Evolutionary conservation across 2,113 vertebrate species (phyloP).

Genomic region (Gorsachius goisagi): DNA sequence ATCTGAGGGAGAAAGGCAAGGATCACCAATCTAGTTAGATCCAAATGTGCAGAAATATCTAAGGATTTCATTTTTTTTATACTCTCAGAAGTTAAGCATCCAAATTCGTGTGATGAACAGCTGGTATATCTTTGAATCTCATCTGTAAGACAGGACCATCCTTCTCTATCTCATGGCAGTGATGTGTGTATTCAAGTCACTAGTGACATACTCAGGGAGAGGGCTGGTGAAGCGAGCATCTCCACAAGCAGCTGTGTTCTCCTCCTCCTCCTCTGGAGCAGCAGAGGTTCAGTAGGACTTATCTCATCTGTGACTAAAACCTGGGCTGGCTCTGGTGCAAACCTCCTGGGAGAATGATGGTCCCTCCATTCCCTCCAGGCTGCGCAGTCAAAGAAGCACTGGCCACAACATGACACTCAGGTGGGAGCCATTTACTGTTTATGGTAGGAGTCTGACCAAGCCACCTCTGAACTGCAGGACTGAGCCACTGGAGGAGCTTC

Average conservation of each 20-base stretch:
- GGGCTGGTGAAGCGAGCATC: neutral
- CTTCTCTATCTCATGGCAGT: neutral
- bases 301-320: neutral
- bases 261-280: neutral
- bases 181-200: neutral
- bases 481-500: neutral
- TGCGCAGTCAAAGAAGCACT: neutral
- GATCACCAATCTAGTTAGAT: neutral
- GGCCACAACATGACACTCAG: neutral
- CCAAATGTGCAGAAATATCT: neutral
- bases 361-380: neutral
- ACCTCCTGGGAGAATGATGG: neutral
- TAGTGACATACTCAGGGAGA: neutral
- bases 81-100: neutral
- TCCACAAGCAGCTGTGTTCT: neutral
- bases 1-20: neutral
- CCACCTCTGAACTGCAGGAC: neutral
- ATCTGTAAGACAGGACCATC: neutral
- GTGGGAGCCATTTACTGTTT: fast-evolving
- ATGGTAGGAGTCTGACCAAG: neutral
- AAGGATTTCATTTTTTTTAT: neutral
- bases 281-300: neutral
- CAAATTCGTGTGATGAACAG: neutral
- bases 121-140: neutral
- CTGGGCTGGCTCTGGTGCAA: neutral